Base-by-base conservation (phyloP, 2,888 invertebrate genomes). In the Ennomos fuscantarius region DNA sequence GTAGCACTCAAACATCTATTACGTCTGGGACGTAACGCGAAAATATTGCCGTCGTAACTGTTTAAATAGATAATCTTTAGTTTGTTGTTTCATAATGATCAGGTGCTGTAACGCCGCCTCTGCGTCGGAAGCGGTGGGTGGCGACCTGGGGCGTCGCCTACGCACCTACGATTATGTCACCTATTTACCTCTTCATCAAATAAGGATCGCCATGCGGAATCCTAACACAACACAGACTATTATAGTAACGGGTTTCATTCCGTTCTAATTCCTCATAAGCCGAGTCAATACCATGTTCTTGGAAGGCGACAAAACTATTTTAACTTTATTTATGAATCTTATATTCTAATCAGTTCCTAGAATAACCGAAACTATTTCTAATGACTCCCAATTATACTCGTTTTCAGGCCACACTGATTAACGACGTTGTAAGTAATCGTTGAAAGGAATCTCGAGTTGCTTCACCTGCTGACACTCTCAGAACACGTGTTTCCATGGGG, bases 71-170 rank as follows among this genome's bases (percentile, higher is more conserved):
- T 70, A 68, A 74, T 64, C 64, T 67, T 68, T 70, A 68, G 62
- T 60, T 64, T 66, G 77, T 84, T 81, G 79, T 83, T 74, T 76
- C 79, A 84, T 72, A 78, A 73, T 73, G 78, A 87, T 89, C 88
- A 89, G 87, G 86, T 89, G 86, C 73, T 81, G 76, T 78, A 77
- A 74, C 71, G 70, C 75, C 87, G 86, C 89, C 88, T 82, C 82
- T 81, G 76, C 85, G 78, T 78, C 90, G 91, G 90, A 91, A 89
- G 84, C 86, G 47, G 91, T 92, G 86, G 91, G 91, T 81, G 91
- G 81, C 66, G 72, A 76, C 78, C 76, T 68, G 74, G 72, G 80
- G 77, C 78, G 76, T 74, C 82, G 82, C 89, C 89, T 76, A 90
- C 90, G 78, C 80, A 72, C 65, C 76, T 57, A 55, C 62, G 81